phyloP scores from a whole-genome alignment of 2,888 invertebrate species.

The Harpagoxenus sublaevis region DNA sequence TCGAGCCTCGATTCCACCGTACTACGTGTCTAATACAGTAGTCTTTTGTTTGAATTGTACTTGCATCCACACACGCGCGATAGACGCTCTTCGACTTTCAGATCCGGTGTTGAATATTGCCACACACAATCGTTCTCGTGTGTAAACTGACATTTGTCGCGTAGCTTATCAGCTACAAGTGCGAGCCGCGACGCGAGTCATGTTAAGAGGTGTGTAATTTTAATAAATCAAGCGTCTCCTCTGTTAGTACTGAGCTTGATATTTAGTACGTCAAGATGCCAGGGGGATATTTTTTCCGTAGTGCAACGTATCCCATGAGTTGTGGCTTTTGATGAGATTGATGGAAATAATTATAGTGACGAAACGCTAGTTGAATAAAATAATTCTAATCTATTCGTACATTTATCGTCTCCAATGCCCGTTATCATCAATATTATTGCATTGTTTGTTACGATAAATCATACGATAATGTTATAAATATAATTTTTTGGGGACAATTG shows the following conservation, averaged over 20 bases:
- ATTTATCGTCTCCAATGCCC: not conserved
- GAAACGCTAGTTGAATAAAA: slow-evolving; percentile 33
- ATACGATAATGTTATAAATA: not conserved
- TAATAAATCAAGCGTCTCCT: slow-evolving; percentile 48
- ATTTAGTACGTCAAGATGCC: slow-evolving; percentile 45
- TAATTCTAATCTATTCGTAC: slow-evolving; percentile 27
- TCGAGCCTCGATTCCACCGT: slow-evolving; percentile 1
- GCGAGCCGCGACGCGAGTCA: slow-evolving; percentile 1
- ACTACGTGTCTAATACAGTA: not conserved
- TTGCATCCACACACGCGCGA: not conserved
- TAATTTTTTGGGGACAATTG: not conserved
- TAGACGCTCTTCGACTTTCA: slow-evolving; percentile 24
- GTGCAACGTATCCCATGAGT: slow-evolving; percentile 1
- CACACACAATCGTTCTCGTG: slow-evolving; percentile 19
- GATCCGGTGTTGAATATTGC: slow-evolving; percentile 47
- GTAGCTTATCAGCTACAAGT: slow-evolving; percentile 50
- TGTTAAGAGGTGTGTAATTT: slow-evolving; percentile 46
- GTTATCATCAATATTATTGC: slow-evolving; percentile 22
- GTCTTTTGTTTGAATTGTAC: slow-evolving; percentile 9
- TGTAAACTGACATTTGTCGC: slow-evolving; percentile 56
- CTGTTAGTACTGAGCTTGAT: slow-evolving; percentile 20
- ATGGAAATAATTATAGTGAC: slow-evolving; percentile 45
- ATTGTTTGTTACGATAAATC: slow-evolving; percentile 2
- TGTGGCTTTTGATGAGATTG: slow-evolving; percentile 42
- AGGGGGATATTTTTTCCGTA: slow-evolving; percentile 10